Base-by-base conservation (phyloP, 2,113 vertebrate genomes). In the Ptilorrhoa leucosticta region DNA sequence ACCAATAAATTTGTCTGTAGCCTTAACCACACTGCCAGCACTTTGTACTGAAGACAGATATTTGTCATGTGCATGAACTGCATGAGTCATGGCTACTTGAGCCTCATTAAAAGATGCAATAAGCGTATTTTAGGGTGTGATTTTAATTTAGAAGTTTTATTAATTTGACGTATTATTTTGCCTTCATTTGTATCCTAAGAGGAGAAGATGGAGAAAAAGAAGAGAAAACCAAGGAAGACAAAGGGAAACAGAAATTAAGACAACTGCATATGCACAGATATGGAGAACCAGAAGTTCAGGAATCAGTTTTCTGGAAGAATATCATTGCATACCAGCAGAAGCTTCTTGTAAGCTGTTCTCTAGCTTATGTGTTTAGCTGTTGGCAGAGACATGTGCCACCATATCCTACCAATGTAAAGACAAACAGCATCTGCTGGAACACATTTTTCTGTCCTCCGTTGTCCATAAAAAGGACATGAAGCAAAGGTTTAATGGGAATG, bases 271-370 rank as follows among this genome's bases (percentile, higher is more conserved):
- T 93, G 7, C 98, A 98, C 53, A 98, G 98, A 97, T 98, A 98
- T 0, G 99, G 99, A 42, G 99, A 99, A 66, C 97, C 98, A 0
- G 99, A 99, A 94, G 97, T 98, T 27, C 99, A 99, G 33, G 99
- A 99, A 96, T 99, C 99, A 3, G 99, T 98, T 3, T 99, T 99
- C 95, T 98, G 98, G 98, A 99, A 99, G 98, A 99, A 99, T 96
- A 99, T 99, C 68, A 98, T 99, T 53, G 99, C 99, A 44, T 99
- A 99, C 73, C 99, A 99, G 87, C 98, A 99, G 97, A 99, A 99
- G 66, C 98, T 99, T 48, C 98, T 99, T 82, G 99, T 99, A 98
- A 98, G 98, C 47, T 53, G 6, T 53, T 92, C 42, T 84, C 45
- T 75, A 85, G 8, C n/a, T 72, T 58, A 10, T 11, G 22, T 75